Evolutionary conservation across 2,797 vertebrate genomes (phyloP), one percentile per base, ranked within the genome.

Genomic region (Pseudopleuronectes americanus): DNA sequence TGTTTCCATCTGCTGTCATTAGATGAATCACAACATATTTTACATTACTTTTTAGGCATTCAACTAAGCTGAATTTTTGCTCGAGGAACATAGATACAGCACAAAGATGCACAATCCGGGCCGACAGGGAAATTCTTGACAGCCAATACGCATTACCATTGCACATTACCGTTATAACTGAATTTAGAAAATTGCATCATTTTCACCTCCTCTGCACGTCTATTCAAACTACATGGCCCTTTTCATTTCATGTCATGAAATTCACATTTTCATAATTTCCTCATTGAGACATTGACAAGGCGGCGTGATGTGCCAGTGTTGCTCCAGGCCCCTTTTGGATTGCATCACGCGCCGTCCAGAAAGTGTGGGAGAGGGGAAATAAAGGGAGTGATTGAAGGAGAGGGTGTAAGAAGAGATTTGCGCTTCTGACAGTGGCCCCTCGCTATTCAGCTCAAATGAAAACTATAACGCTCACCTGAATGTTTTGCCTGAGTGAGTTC

Each of bases 181-280:
- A 92, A 92, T 93, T 93, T 92, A 89, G 91, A 92, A 92, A 94
- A 94, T 94, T 95, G 93, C 94, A 94, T 94, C 93, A 95, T 92
- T 92, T 92, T 92, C 92, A 92, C 93, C 93, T 93, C 93, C 92
- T 93, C 94, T 93, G 92, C 91, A 91, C 73, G 87, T 93, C 93
- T 92, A 92, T 93, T 93, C 89, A 91, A 89, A 87, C 92, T 88
- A 83, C 88, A 86, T 89, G 92, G 91, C 89, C 91, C 82, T 87
- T 94, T 94, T 93, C 92, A 93, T 90, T 92, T 89, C 87, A 84
- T 90, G 90, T 93, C 91, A 94, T 87, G 92, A 93, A 93, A 94
- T 92, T 90, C 86, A 89, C 90, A 93, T 92, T 92, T 89, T 92
- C 90, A 89, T 90, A 92, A 90, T 92, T 92, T 92, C 85, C 90